These are phyloP conservation scores for Phacellophora camtschatica DNA, from an alignment of 30 jellyfish, hydroid and myxozoan species.

Conservation along the genomic window DNA sequence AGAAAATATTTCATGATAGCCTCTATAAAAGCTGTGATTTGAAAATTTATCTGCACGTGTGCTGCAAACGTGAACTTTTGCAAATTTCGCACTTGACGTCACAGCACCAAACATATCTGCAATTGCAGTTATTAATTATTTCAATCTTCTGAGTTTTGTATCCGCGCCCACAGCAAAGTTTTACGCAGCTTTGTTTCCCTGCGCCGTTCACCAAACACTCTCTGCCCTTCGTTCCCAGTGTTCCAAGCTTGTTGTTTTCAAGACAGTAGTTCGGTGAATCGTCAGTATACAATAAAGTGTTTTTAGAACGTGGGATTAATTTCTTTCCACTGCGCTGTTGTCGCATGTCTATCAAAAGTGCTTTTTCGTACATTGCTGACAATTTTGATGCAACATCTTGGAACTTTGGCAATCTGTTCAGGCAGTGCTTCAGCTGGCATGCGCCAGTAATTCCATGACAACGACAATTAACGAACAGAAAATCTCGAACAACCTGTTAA, in stretches of 20 bases:
- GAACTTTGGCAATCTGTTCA: constrained; percentile 74
- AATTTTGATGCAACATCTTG: constrained; percentile 74
- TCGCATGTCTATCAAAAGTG: constrained; percentile 46
- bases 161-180: constrained; percentile 92
- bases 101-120: constrained; percentile 92
- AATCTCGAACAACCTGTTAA: constrained; percentile 60
- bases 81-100: constrained; percentile 82
- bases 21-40: not conserved
- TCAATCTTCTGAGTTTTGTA: constrained; percentile 64
- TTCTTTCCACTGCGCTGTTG: constrained; percentile 45
- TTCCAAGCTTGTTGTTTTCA: constrained; percentile 44
- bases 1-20: too few relatives aligned
- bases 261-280: constrained; percentile 73
- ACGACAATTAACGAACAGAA: constrained; percentile 73
- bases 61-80: constrained; percentile 50
- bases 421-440: constrained; percentile 82
- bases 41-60: constrained; percentile 39
- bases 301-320: constrained; percentile 13
- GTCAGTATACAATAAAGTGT: constrained; percentile 55
- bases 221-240: constrained; percentile 80
- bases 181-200: constrained; percentile 80
- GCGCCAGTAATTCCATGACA: constrained; percentile 98
- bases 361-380: constrained; percentile 61
- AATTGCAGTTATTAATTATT: constrained; percentile 69
- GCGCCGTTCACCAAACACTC: constrained; percentile 70